phyloP scores from a whole-genome alignment of 1,140 invertebrate species.

The Heliconius nattereri region DNA sequence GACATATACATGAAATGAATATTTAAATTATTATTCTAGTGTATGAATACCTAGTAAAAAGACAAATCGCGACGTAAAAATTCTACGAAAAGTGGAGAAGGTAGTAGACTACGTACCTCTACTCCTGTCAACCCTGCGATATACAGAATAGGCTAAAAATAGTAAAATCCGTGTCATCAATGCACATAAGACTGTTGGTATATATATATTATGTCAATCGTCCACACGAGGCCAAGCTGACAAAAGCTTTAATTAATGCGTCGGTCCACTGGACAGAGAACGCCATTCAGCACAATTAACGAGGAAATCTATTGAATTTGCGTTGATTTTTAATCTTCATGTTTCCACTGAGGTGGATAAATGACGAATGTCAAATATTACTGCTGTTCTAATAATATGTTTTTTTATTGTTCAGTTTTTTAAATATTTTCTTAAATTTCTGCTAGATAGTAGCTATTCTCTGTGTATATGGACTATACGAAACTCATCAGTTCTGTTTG shows the following conservation, averaged over 20 bases:
- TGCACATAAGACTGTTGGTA: not conserved
- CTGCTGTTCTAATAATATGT: not conserved
- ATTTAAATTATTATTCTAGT: too few relatives aligned
- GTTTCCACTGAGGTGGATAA: not conserved
- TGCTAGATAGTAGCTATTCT: too few relatives aligned
- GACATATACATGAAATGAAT: too few relatives aligned
- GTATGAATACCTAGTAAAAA: too few relatives aligned
- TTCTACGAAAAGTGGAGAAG: too few relatives aligned
- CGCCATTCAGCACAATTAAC: constrained; percentile 2
- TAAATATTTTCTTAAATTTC: not conserved
- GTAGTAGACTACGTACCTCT: too few relatives aligned
- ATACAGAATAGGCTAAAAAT: too few relatives aligned
- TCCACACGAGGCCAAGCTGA: constrained; percentile 5
- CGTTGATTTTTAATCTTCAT: constrained; percentile 4
- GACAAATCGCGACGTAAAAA: too few relatives aligned
- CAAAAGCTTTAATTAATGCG: constrained; percentile 7
- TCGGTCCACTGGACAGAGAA: constrained; percentile 13
- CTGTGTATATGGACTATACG: too few relatives aligned
- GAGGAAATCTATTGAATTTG: constrained; percentile 3
- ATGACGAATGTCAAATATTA: not conserved
- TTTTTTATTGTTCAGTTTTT: not conserved
- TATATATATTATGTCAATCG: not conserved
- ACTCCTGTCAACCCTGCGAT: too few relatives aligned
- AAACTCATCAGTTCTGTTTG: too few relatives aligned
- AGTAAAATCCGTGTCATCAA: not conserved